These are phyloP conservation scores for Peribatodes rhomboidaria DNA, from an alignment of 2,888 invertebrate species.

Conservation along the genomic window DNA sequence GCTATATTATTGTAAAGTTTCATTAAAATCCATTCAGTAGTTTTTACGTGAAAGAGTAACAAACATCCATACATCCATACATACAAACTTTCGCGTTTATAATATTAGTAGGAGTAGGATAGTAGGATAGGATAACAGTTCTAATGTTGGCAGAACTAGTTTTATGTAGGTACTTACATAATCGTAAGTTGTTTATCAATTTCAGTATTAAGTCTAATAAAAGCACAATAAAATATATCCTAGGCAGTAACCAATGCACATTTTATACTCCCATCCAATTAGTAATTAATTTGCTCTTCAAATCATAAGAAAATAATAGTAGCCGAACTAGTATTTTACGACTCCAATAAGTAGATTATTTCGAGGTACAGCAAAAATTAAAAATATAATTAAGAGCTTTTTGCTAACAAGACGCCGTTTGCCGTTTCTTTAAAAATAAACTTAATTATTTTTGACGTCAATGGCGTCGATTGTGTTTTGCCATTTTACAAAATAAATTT, in stretches of 20 bases:
- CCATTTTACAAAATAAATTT: not conserved
- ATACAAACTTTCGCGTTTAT: no score
- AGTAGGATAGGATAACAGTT: no score
- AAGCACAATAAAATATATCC: not conserved
- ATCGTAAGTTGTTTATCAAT: not conserved
- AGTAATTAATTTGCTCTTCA: conserved; percentile 14
- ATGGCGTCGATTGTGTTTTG: not conserved
- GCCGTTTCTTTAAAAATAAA: not conserved
- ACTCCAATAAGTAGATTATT: conserved; percentile 20
- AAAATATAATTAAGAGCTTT: conserved; percentile 15
- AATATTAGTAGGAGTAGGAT: no score
- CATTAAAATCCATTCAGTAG: no score
- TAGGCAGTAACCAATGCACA: conserved; percentile 16
- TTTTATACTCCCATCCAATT: conserved; percentile 15
- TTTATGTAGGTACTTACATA: no score
- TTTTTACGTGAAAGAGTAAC: no score
- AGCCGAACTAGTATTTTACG: conserved; percentile 7
- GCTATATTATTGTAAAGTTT: no score
- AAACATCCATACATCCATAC: no score
- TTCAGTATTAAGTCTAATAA: not conserved
- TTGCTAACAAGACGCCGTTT: conserved; percentile 12
- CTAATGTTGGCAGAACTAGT: not conserved
- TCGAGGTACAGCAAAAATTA: conserved; percentile 6
- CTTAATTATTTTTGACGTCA: conserved; percentile 5
- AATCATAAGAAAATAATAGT: conserved; percentile 10